Evolutionary conservation across 2,888 invertebrate species (phyloP).

Genomic region (Pardosa pseudoannulata): DNA sequence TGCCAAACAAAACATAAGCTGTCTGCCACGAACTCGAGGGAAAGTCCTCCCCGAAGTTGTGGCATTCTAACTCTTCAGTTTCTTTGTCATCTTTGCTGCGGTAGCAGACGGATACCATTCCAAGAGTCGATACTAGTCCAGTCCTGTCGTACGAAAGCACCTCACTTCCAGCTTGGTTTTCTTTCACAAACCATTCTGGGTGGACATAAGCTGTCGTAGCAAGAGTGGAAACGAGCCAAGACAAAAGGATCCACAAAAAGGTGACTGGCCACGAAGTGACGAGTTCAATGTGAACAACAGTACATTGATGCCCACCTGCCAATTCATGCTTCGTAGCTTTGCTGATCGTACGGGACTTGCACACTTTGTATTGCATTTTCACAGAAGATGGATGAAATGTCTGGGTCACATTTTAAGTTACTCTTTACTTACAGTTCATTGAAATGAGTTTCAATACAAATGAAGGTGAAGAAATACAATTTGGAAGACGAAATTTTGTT

Average conservation of each 20-base stretch:
- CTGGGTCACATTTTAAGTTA: not conserved
- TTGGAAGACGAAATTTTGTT: not conserved
- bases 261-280: conserved; percentile 76
- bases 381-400: not conserved
- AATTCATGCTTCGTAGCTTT: conserved; percentile 13
- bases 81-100: conserved; percentile 21
- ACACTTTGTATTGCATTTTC: conserved; percentile 51
- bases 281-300: conserved; percentile 54
- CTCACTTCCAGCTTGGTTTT: conserved; percentile 15
- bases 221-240: conserved; percentile 77
- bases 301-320: conserved; percentile 9
- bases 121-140: conserved; percentile 47
- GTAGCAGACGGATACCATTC: conserved; percentile 60
- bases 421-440: not conserved
- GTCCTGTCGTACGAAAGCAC: conserved; percentile 45
- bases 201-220: conserved; percentile 78
- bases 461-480: not conserved
- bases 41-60: conserved; percentile 73
- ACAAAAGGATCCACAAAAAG: conserved; percentile 77
- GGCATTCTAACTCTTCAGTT: conserved; percentile 46
- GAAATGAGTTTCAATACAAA: no score
- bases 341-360: conserved; percentile 22
- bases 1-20: conserved; percentile 76
- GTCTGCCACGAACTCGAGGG: conserved; percentile 77
- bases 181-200: conserved; percentile 78